Percentiles rank a stretch among this genome's conserved stretches.
Evolutionary conservation across 2,113 vertebrate species (phyloP).

Genomic region (Gnathonemus longibarbis): DNA sequence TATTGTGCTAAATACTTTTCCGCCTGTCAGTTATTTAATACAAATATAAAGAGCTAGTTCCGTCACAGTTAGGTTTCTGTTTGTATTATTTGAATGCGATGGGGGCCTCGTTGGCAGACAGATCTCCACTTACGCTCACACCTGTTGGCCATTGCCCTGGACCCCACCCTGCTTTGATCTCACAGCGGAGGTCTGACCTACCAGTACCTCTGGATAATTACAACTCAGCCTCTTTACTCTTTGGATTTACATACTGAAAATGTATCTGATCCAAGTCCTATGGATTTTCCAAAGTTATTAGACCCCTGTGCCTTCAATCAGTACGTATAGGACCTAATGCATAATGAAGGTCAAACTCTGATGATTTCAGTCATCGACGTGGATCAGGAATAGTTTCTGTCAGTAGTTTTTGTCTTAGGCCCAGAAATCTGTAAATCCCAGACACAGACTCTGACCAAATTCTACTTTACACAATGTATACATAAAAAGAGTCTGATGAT

Average conservation of each 20-base stretch:
- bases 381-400: neutral
- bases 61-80: neutral
- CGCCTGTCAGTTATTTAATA: neutral
- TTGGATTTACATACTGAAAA: constrained; percentile 5
- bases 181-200: neutral
- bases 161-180: neutral
- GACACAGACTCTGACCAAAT: constrained; percentile 28
- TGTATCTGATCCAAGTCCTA: neutral
- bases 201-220: neutral
- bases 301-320: neutral
- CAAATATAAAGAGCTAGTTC: neutral
- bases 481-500: neutral
- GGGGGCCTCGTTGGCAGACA: neutral
- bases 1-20: neutral
- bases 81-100: neutral
- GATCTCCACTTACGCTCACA: neutral
- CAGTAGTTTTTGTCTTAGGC: neutral
- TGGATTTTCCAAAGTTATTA: constrained; percentile 4
- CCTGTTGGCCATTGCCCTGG: neutral
- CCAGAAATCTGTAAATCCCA: constrained; percentile 42
- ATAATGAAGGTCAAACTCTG: constrained; percentile 4
- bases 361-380: neutral
- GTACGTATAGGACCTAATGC: neutral
- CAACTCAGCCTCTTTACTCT: neutral
- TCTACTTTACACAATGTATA: neutral